phyloP scores from a whole-genome alignment of 2,113 vertebrate species.

The Mirounga angustirostris region DNA sequence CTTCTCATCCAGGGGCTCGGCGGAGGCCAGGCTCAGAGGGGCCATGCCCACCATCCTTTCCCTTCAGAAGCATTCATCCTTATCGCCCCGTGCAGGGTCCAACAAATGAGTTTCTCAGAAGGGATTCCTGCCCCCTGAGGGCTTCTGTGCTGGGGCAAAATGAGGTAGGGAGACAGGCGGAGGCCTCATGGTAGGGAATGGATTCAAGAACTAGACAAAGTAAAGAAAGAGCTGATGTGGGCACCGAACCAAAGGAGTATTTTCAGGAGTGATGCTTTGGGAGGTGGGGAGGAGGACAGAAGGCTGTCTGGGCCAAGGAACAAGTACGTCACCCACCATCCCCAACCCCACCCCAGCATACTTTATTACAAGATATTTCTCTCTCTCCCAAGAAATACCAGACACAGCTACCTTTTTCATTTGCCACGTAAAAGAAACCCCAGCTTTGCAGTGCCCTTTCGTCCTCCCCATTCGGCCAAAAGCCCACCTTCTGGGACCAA shows the following conservation, averaged over 20 bases:
- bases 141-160: neutral
- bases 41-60: neutral
- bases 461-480: neutral
- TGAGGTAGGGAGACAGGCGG: neutral
- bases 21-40: neutral
- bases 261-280: neutral
- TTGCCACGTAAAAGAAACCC: neutral
- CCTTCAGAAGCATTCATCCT: neutral
- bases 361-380: neutral
- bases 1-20: too few species aligned
- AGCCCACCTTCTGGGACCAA: neutral
- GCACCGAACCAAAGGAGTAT: neutral
- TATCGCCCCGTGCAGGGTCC: neutral
- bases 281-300: neutral
- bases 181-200: neutral
- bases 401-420: neutral
- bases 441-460: neutral
- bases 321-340: neutral
- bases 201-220: neutral
- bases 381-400: conserved; percentile 46
- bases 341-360: neutral
- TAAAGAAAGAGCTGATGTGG: neutral
- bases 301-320: neutral
- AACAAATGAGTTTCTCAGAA: neutral
- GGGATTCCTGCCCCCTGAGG: neutral